Percentiles rank a stretch among this genome's conserved stretches.
Conservation (phyloP, 1,140 invertebrate species). For the Onthophagus taurus region DNA sequence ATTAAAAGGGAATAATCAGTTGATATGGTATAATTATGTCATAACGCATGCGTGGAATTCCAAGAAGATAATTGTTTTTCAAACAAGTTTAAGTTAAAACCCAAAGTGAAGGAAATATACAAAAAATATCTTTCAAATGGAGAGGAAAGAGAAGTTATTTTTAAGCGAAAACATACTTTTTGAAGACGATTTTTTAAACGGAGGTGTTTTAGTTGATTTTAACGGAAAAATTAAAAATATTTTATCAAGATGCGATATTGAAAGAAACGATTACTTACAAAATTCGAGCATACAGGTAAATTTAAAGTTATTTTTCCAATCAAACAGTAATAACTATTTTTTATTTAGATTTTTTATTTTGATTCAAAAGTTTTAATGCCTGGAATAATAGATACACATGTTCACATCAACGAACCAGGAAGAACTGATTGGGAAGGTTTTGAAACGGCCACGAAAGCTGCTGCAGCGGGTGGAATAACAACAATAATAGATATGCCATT, state of each 20-base stretch:
- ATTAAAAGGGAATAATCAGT: too few species aligned
- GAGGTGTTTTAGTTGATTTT: conserved; percentile 12
- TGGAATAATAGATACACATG: conserved; percentile 80
- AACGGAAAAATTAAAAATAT: conserved; percentile 9
- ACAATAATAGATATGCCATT: conserved; percentile 67
- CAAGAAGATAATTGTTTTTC: too few species aligned
- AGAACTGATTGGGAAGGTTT: conserved; percentile 64
- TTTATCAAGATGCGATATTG: neutral
- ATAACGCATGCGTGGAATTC: too few species aligned
- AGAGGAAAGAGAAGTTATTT: conserved; percentile 8
- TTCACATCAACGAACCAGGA: conserved; percentile 82
- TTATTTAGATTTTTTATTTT: conserved; percentile 11
- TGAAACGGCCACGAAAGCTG: conserved; percentile 55
- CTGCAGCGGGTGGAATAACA: conserved; percentile 62
- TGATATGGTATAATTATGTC: too few species aligned
- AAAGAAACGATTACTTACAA: neutral
- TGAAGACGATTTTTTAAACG: conserved; percentile 9
- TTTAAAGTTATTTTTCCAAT: neutral
- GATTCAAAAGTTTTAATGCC: conserved; percentile 47
- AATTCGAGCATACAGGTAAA: neutral
- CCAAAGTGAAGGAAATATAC: too few species aligned
- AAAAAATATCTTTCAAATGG: too few species aligned
- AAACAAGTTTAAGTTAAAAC: too few species aligned
- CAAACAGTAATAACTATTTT: conserved; percentile 2
- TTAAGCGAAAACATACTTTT: conserved; percentile 11